A percentile compares a stretch with the other conserved stretches of the same genome.
phyloP scores from a whole-genome alignment of 2,797 vertebrate species.

The Podarcis lilfordi region DNA sequence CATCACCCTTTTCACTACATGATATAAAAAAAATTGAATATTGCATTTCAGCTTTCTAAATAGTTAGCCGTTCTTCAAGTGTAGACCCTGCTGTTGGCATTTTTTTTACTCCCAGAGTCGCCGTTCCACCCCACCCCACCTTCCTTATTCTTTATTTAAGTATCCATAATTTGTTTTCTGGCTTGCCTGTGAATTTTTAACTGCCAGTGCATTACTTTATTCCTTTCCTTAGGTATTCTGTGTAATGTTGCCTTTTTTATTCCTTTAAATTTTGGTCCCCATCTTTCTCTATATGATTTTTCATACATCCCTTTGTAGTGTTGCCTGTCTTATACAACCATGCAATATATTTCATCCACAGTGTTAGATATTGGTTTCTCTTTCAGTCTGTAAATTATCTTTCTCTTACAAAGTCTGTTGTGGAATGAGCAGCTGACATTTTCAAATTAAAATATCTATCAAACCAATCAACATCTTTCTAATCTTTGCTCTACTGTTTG shows the following conservation, averaged over 20 bases:
- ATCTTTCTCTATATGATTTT: neutral
- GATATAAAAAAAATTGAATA: neutral
- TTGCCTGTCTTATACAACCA: neutral
- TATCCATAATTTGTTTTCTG: neutral
- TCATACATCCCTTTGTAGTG: neutral
- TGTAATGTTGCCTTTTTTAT: neutral
- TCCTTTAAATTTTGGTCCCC: neutral
- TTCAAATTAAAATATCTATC: neutral
- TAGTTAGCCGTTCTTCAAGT: neutral
- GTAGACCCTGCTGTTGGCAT: neutral
- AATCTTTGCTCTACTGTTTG: neutral
- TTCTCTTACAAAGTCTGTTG: neutral
- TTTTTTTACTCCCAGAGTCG: neutral
- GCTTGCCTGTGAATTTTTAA: neutral
- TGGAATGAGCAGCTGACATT: neutral
- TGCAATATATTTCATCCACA: neutral
- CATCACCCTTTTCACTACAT: neutral
- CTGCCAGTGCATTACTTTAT: neutral
- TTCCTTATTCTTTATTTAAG: neutral
- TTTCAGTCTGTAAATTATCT: neutral
- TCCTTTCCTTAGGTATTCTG: neutral
- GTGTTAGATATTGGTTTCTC: neutral
- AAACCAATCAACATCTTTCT: neutral
- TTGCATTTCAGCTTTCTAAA: neutral
- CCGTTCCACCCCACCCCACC: too few species aligned